Evolutionary conservation across 2,113 vertebrate genomes (phyloP), one percentile per base, ranked within the genome.

Genomic region (Rhineura floridana): DNA sequence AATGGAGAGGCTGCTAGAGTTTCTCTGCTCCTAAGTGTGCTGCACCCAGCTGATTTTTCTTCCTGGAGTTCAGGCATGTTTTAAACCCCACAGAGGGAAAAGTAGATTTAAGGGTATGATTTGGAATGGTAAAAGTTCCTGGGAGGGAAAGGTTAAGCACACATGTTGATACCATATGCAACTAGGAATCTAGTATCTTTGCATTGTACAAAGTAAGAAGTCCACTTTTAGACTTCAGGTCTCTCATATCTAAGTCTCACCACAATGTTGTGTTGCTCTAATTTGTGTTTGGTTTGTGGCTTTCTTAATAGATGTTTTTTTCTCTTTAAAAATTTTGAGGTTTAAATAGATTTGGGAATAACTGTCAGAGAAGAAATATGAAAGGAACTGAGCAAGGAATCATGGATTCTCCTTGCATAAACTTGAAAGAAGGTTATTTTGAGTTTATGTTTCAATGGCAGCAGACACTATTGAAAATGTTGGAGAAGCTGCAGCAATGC

Each of bases 301-400:
- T 6, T 63, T 81, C 39, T 12, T 81, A 81, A 81, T 36, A 81
- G 62, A 81, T 81, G 55, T 2, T 59, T 63, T 81, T 81, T 63
- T 81, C 21, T 63, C 59, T 63, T 63, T 63, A 81, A 81, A 28
- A 39, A 42, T 48, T 46, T 46, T 15, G n/a, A 48, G 44, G 81
- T 42, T 48, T 83, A 46, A 67, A n/a, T 48, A 67, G 63, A 42
- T 83, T 83, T 83, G 62, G 81, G 62, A 83, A 83, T 83, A 46
- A 79, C 77, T 79, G 77, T 79, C 77, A 79, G 33, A 55, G 50
- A 79, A 79, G 50, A 55, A 79, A 55, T 79, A 55, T 79, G 77
- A 55, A 63, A 46, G 28, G 28, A 82, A 44, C 6, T 69, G 33
- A 44, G 81, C 62, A 48, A 67, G 62, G 62, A 48, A 30, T 67